These are phyloP conservation scores for Panopea generosa DNA, from an alignment of 2,888 invertebrate genomes.

Conservation along the genomic window DNA sequence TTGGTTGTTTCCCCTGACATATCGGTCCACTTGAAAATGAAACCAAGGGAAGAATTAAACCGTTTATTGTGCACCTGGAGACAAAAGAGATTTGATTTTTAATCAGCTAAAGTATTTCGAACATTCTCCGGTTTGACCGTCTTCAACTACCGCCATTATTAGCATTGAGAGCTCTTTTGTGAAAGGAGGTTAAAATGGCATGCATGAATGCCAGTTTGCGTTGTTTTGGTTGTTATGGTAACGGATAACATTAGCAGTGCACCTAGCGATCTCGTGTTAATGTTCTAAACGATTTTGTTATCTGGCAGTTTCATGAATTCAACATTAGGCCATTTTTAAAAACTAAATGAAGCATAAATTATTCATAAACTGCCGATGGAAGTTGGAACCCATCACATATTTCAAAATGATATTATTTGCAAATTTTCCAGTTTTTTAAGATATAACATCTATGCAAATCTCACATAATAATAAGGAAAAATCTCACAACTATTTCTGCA, in stretches of 20 bases:
- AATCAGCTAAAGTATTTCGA: slow-evolving; percentile 40
- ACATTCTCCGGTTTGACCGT: slow-evolving; percentile 28
- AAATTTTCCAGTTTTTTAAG: too few relatives aligned
- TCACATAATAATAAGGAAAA: too few relatives aligned
- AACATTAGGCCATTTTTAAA: too few relatives aligned
- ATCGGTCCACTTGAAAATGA: slow-evolving; percentile 27
- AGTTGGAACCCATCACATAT: too few relatives aligned
- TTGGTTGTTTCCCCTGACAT: too few relatives aligned
- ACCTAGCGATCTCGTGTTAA: neutral
- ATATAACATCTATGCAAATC: too few relatives aligned
- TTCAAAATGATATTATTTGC: too few relatives aligned
- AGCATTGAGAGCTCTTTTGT: slow-evolving; percentile 30
- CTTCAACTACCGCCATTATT: slow-evolving; percentile 19
- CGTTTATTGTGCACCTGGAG: slow-evolving; percentile 49
- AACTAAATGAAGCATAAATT: too few relatives aligned
- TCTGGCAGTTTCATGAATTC: too few relatives aligned
- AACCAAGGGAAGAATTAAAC: slow-evolving; percentile 39
- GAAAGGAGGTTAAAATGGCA: slow-evolving; percentile 24
- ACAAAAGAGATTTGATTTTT: slow-evolving; percentile 25
- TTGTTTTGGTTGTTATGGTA: slow-evolving; percentile 43
- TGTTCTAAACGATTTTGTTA: too few relatives aligned
- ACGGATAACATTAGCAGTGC: slow-evolving; percentile 12
- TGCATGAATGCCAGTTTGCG: slow-evolving; percentile 47
- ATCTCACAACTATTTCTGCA: too few relatives aligned
- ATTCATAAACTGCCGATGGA: too few relatives aligned